phyloP scores from a whole-genome alignment of 1,140 invertebrate species.

The Lepidotrigona ventralis region DNA sequence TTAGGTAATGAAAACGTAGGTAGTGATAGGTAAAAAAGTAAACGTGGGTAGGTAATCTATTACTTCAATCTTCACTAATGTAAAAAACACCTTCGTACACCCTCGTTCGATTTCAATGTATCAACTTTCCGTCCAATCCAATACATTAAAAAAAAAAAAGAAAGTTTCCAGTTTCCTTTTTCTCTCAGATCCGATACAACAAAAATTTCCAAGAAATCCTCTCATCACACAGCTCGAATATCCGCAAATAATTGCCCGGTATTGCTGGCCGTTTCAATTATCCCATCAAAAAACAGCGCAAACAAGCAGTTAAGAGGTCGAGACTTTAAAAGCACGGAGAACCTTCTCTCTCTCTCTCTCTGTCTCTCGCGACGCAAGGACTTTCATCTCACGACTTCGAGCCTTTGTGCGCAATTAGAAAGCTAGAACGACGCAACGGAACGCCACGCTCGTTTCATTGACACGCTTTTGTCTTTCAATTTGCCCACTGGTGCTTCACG shows the following conservation, averaged over 20 bases:
- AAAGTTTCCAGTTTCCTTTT: too few relatives aligned
- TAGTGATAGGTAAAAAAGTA: too few relatives aligned
- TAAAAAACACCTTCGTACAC: too few relatives aligned
- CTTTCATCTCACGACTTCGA: neutral
- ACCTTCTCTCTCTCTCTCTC: too few relatives aligned
- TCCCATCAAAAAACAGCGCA: too few relatives aligned
- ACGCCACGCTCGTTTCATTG: neutral
- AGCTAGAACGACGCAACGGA: neutral
- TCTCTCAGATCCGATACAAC: neutral
- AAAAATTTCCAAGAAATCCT: neutral
- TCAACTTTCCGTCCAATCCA: too few relatives aligned
- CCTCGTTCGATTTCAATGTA: too few relatives aligned
- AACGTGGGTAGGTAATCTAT: too few relatives aligned
- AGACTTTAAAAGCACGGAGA: neutral
- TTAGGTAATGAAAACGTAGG: too few relatives aligned
- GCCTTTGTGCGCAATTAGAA: neutral
- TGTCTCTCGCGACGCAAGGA: neutral
- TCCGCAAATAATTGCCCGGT: neutral
- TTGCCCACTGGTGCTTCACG: neutral
- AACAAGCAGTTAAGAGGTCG: neutral
- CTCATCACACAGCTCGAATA: neutral
- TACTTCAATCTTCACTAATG: too few relatives aligned
- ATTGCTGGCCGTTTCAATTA: neutral
- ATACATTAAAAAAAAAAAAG: too few relatives aligned
- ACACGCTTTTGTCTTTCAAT: constrained; percentile 18